Conservation (phyloP, 2,888 invertebrate genomes). For the Limnephilus auricula region DNA sequence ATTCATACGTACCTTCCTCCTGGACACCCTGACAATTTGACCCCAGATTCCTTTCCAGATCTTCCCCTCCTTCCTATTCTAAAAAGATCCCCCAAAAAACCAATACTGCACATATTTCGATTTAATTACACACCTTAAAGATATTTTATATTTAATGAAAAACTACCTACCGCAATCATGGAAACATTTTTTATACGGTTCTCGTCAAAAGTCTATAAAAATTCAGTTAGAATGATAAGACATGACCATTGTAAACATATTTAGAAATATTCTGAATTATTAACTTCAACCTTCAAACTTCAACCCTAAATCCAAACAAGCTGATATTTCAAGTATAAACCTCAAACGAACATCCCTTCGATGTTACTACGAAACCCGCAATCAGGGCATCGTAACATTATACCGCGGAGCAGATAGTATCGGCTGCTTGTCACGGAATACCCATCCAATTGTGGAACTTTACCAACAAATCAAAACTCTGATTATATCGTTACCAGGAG, state of each 20-base stretch:
- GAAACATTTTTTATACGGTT: neutral
- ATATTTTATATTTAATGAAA: neutral
- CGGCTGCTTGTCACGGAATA: constrained; percentile 61
- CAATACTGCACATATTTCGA: neutral
- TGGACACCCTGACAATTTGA: too few species aligned
- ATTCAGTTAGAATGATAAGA: neutral
- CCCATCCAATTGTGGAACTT: constrained; percentile 44
- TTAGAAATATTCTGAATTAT: neutral
- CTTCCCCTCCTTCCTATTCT: too few species aligned
- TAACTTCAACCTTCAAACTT: neutral
- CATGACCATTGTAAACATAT: neutral
- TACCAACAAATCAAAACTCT: constrained; percentile 58
- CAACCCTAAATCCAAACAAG: constrained; percentile 26
- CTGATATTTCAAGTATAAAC: neutral
- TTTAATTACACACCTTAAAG: neutral
- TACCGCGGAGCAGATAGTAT: constrained; percentile 46
- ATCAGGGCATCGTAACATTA: constrained; percentile 53
- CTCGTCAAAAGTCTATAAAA: neutral
- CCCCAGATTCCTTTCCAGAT: too few species aligned
- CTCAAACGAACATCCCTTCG: constrained; percentile 28
- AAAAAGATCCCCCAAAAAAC: too few species aligned
- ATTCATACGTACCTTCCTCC: too few species aligned
- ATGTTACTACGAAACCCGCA: constrained; percentile 6
- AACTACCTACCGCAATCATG: neutral
- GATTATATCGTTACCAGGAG: constrained; percentile 37